phyloP scores from a whole-genome alignment of 2,888 invertebrate genomes.

The Cerastis leucographa region DNA sequence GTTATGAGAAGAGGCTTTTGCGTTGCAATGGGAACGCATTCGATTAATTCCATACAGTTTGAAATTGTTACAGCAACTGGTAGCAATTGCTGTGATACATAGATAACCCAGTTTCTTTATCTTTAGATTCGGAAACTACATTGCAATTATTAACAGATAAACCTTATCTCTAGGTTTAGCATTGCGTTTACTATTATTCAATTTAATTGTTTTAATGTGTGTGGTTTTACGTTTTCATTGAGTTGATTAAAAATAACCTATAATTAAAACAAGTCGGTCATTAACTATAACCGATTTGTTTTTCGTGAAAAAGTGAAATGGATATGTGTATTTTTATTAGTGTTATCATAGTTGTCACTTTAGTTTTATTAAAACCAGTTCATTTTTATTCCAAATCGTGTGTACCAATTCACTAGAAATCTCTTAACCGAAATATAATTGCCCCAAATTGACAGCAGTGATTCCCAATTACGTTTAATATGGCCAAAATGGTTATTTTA shows the following conservation, averaged over 20 bases:
- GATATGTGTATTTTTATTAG: neutral
- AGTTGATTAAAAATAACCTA: neutral
- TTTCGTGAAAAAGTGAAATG: neutral
- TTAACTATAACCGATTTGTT: neutral
- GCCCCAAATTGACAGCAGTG: neutral
- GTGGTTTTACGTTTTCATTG: conserved; percentile 10
- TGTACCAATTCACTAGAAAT: neutral
- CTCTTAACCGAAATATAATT: neutral
- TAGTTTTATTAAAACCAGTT: neutral
- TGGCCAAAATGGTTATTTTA: conserved; percentile 19
- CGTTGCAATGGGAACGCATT: neutral
- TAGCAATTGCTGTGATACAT: conserved; percentile 50
- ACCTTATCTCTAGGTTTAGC: conserved; percentile 48
- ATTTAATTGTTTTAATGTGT: conserved; percentile 43
- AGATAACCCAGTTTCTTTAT: conserved; percentile 55
- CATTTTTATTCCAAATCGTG: no score
- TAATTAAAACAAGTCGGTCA: no score
- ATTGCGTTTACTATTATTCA: conserved; percentile 39
- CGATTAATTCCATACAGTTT: neutral
- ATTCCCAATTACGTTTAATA: conserved; percentile 8
- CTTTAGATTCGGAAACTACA: conserved; percentile 49
- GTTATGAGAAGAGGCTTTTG: neutral
- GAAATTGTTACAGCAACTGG: conserved; percentile 34
- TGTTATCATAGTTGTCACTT: neutral
- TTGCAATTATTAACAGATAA: conserved; percentile 54